These are phyloP conservation scores for Poecile atricapillus DNA, from an alignment of 2,113 vertebrate species.

Conservation along the genomic window DNA sequence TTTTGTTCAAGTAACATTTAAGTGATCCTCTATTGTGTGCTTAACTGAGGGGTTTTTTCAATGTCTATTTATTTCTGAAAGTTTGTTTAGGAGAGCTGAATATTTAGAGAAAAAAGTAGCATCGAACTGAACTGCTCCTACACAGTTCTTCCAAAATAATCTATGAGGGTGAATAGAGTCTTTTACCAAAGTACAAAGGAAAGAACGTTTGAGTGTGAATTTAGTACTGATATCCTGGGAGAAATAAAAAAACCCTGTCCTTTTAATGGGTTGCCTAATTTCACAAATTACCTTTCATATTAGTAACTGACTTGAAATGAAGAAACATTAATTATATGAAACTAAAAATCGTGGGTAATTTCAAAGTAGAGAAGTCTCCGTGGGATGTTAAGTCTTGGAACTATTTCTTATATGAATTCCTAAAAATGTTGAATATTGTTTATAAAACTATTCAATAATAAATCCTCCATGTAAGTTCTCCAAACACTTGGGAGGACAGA, in stretches of 20 bases:
- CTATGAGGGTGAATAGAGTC: not conserved
- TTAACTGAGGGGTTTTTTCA: not conserved
- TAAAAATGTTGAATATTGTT: not conserved
- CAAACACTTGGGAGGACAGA: not conserved
- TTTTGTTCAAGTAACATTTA: not conserved
- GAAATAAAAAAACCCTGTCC: not conserved
- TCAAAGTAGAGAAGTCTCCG: not conserved
- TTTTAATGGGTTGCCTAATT: conserved; percentile 5
- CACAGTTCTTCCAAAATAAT: not conserved
- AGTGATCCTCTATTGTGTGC: not conserved
- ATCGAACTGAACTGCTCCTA: not conserved
- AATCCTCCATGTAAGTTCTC: not conserved
- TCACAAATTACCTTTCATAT: not conserved
- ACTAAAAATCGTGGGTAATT: not conserved
- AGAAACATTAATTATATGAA: not conserved
- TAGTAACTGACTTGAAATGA: not conserved
- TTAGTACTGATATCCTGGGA: not conserved
- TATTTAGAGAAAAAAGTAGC: not conserved
- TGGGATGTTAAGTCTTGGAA: not conserved
- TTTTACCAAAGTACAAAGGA: not conserved
- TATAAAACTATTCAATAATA: not conserved
- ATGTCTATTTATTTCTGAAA: not conserved
- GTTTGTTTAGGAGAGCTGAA: not conserved
- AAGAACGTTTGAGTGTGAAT: not conserved
- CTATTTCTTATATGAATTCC: not conserved